Base-by-base conservation (phyloP, 2,797 vertebrate species). In the Micromesistius poutassou region DNA sequence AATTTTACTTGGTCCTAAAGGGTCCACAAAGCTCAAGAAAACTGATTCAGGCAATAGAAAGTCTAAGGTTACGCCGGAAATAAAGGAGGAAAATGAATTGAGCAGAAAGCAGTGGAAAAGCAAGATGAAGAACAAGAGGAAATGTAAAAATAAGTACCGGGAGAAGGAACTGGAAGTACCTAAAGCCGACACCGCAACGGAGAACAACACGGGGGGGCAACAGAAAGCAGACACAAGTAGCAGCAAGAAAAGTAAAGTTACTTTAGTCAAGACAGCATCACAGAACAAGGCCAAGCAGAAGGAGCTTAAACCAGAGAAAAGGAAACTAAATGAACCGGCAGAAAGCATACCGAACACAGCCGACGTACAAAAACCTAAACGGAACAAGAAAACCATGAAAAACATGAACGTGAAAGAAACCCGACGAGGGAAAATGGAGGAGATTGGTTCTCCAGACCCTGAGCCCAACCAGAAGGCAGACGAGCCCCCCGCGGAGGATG, bases 61-160 rank as follows among this genome's bases (percentile, higher is more conserved):
- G 12, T 50, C 55, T 13, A 3, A 79, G 76, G 36, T 68, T 30
- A 46, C 77, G 28, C 62, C 78, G 30, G 71, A 35, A 22, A 79
- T 83, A 5, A n/a, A 75, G 50, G 62, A 78, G 36, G 75, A 80
- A 30, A 50, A 73, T 19, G 8, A 13, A 62, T 62, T 93, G 1
- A 94, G 14, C 80, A 87, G 94, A 79, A 78, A 93, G 70, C 92
- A 94, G 78, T 95, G 94, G 94, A 94, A 77, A 88, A 94, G 87
- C 82, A 94, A 89, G 85, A 93, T 91, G 83, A 95, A 94, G 82
- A 95, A 91, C 85, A 93, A 93, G 82, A 94, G 28, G 78, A 93
- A 83, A 70, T 87, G 85, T 83, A 93, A 90, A 76, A 95, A 95
- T 82, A 95, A 95, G 90, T 95, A 83, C 68, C 40, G 62, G 0